These are phyloP conservation scores for Scotopteryx bipunctaria DNA, from an alignment of 2,888 invertebrate species.

Conservation along the genomic window DNA sequence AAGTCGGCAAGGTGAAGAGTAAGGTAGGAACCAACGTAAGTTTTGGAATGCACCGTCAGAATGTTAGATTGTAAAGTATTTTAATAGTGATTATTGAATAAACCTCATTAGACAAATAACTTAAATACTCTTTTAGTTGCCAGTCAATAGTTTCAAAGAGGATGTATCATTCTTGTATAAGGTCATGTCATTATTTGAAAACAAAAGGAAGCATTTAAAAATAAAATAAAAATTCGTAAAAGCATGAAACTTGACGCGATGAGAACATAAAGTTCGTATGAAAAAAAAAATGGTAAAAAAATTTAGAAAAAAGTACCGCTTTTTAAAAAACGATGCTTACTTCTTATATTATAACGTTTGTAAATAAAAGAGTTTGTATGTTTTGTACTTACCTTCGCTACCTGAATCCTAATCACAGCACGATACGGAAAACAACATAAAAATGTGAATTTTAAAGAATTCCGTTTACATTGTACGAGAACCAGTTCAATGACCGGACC, in stretches of 20 bases:
- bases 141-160: background rate
- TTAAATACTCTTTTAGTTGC: background rate
- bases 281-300: too few relatives aligned
- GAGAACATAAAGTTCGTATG: background rate
- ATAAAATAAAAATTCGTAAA: background rate
- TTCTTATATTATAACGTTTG: too few relatives aligned
- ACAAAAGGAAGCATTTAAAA: background rate
- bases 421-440: background rate
- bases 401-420: constrained; percentile 4
- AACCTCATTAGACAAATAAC: background rate
- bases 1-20: constrained; percentile 14
- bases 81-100: background rate
- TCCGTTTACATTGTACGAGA: constrained; percentile 6
- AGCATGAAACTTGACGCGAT: too few relatives aligned
- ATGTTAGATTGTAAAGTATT: background rate
- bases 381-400: constrained; percentile 1
- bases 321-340: too few relatives aligned
- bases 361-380: background rate
- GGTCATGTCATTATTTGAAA: too few relatives aligned
- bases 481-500: constrained; percentile 9
- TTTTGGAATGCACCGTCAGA: constrained; percentile 2
- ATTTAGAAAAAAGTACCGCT: too few relatives aligned
- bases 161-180: too few relatives aligned
- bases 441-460: constrained; percentile 5
- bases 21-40: background rate